A percentile compares a stretch with the other conserved stretches of the same genome.
Evolutionary conservation across 2,888 invertebrate genomes (phyloP).

Genomic region (Tachina fera): DNA sequence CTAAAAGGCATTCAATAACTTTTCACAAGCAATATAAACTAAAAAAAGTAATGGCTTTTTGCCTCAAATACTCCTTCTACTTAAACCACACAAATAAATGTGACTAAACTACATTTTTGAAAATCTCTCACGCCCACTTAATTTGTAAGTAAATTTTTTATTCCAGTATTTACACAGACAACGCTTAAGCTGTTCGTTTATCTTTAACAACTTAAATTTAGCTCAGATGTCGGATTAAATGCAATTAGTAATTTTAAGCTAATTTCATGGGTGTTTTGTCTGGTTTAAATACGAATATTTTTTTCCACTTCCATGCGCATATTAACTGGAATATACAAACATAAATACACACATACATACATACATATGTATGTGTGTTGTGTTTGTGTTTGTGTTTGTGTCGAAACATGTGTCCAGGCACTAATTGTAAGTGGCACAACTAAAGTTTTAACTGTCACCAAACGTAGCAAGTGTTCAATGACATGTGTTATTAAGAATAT

Average conservation of each 20-base stretch:
- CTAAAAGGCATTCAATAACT: too few species aligned
- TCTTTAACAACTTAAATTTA: slow-evolving; percentile 40
- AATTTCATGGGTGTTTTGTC: slow-evolving; percentile 59
- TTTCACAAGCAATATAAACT: too few species aligned
- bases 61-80: too few species aligned
- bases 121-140: slow-evolving; percentile 57
- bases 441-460: slow-evolving; percentile 66
- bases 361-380: neutral
- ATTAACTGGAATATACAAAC: too few species aligned
- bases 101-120: slow-evolving; percentile 3
- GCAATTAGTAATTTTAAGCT: slow-evolving; percentile 62
- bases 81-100: neutral
- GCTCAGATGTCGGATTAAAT: slow-evolving; percentile 60
- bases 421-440: slow-evolving; percentile 62
- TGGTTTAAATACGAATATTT: neutral
- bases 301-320: neutral
- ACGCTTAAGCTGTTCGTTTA: slow-evolving; percentile 27
- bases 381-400: neutral
- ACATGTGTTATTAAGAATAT: slow-evolving; percentile 58
- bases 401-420: slow-evolving; percentile 42
- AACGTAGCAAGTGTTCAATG: slow-evolving; percentile 65
- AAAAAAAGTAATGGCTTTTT: too few species aligned
- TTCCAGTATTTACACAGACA: slow-evolving; percentile 23
- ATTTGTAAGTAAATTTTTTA: slow-evolving; percentile 24
- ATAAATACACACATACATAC: too few species aligned